Evolutionary conservation across 2,113 vertebrate species (phyloP).

Genomic region (Gambusia affinis): DNA sequence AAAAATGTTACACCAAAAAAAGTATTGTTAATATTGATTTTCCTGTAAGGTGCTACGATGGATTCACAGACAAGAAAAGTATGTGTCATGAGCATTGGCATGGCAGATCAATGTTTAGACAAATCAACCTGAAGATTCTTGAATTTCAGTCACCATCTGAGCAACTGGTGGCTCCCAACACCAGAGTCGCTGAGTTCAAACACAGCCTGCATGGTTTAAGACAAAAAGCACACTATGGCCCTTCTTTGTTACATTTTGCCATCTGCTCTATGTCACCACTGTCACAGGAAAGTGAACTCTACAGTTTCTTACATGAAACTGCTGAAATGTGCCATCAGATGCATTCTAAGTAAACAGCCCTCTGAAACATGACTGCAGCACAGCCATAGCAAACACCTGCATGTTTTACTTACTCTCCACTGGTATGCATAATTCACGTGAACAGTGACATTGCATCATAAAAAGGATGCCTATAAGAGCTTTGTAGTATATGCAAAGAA

Average conservation of each 20-base stretch:
- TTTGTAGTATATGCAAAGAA: neutral
- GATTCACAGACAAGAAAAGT: neutral
- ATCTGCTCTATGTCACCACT: neutral
- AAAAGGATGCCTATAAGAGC: slow-evolving; percentile 8
- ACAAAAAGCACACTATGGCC: neutral
- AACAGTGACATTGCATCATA: slow-evolving; percentile 16
- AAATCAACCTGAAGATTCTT: neutral
- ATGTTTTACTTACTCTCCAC: slow-evolving; percentile 37
- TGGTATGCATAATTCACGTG: slow-evolving; percentile 13
- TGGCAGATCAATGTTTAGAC: too few species aligned
- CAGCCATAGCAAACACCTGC: slow-evolving; percentile 20
- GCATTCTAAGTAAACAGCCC: slow-evolving; percentile 8
- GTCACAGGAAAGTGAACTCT: slow-evolving; percentile 6
- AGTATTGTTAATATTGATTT: too few species aligned
- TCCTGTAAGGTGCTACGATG: neutral
- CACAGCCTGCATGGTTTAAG: neutral
- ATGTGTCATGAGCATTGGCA: neutral
- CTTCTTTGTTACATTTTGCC: neutral
- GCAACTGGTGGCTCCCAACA: neutral
- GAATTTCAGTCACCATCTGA: neutral
- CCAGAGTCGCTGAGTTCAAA: neutral
- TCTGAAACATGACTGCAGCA: slow-evolving; percentile 12
- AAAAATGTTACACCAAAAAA: too few species aligned
- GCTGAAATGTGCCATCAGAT: neutral
- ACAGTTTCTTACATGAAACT: neutral